Evolutionary conservation across 2,797 vertebrate species (phyloP).

Genomic region (Pitangus sulphuratus): DNA sequence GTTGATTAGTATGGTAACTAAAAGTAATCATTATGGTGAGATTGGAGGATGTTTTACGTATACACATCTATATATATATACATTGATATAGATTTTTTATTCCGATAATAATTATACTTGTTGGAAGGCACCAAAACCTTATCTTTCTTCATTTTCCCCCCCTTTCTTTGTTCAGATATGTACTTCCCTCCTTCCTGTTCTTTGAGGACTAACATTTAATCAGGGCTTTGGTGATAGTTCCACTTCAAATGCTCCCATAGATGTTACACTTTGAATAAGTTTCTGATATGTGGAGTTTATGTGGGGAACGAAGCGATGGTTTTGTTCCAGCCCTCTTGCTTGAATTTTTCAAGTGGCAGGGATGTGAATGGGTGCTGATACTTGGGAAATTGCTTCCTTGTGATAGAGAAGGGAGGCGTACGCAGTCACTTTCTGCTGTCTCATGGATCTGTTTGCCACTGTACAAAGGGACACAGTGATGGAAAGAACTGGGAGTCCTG

Average conservation of each 20-base stretch:
- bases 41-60: not conserved
- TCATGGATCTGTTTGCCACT: not conserved
- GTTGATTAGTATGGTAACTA: not conserved
- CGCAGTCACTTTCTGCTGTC: not conserved
- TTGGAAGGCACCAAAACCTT: not conserved
- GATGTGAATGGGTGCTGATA: not conserved
- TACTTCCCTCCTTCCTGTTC: not conserved
- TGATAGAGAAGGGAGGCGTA: not conserved
- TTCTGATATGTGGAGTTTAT: not conserved
- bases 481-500: not conserved
- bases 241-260: not conserved
- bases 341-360: not conserved
- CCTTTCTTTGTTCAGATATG: not conserved
- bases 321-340: not conserved
- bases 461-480: not conserved
- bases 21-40: not conserved
- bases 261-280: not conserved
- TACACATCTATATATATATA: fast-evolving
- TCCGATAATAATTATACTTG: not conserved
- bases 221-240: not conserved
- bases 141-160: fast-evolving
- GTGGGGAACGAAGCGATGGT: not conserved
- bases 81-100: not conserved
- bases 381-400: not conserved
- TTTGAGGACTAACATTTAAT: not conserved